Evolutionary conservation across 2,888 invertebrate genomes (phyloP), one percentile per base, ranked within the genome.

Genomic region (Stegana nigrithorax): DNA sequence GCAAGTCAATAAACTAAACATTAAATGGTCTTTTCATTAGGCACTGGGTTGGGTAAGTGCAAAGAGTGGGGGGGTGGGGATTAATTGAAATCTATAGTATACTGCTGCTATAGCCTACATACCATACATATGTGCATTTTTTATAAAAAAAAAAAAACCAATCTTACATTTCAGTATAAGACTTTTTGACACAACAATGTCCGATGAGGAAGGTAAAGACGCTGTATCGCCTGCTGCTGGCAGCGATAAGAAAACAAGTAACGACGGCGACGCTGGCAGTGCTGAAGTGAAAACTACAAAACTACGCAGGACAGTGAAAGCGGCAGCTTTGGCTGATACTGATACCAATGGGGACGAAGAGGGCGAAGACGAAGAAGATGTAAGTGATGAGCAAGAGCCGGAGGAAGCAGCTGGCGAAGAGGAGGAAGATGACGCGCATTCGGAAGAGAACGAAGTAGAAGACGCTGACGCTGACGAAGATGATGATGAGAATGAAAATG

Each of bases 1-100:
- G 65, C 44, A 69, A 77, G 77, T 70, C 75, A 71, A 79, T 79
- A 64, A 70, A 73, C 62, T 68, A 73, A 77, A 73, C 58, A 69
- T 76, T 47, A 7, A 44, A 29, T 1, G 14, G 25, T 42, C 10
- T 55, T 44, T 55, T n/a, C n/a, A n/a, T n/a, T n/a, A n/a, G n/a
- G n/a, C n/a, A n/a, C n/a, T n/a, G n/a, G n/a, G n/a, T n/a, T n/a
- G n/a, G n/a, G n/a, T n/a, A n/a, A n/a, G n/a, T n/a, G n/a, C n/a
- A n/a, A n/a, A n/a, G n/a, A n/a, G n/a, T n/a, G n/a, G n/a, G n/a
- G n/a, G n/a, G n/a, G n/a, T n/a, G n/a, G n/a, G n/a, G n/a, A n/a
- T n/a, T n/a, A n/a, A n/a, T n/a, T n/a, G n/a, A n/a, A n/a, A n/a
- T n/a, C n/a, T n/a, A n/a, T n/a, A n/a, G n/a, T n/a, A n/a, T n/a